Base-by-base conservation (phyloP, 2,888 invertebrate species). In the Strigamia maritima region DNA sequence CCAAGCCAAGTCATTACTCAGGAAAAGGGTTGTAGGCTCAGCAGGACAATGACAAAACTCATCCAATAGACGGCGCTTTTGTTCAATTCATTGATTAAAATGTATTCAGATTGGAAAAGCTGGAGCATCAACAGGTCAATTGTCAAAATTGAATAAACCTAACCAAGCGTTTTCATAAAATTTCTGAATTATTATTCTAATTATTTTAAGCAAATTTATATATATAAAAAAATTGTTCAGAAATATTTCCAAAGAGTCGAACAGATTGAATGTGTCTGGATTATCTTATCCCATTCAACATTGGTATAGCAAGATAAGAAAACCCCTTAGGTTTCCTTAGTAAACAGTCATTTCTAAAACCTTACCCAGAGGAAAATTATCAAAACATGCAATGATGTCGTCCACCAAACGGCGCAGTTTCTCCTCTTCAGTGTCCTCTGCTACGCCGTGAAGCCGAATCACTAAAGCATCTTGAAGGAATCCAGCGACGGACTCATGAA, bases 361-460 rank as follows among this genome's bases (percentile, higher is more conserved):
- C 35, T 35, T 76, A 79, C 80, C 80, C 35, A 80, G 60, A 44
- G 40, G 75, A 38, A 80, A 80, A 77, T 79, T 80, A 31, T 80
- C 80, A 28, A 80, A 76, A 35, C 79, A 80, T 16, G 79, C 80
- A 19, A 76, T 80, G 22, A 80, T 80, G 76, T 54, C 76, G 38
- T 80, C 79, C 38, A 80, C 79, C 35, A 80, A 16, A 26, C 76
- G 75, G 12, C 79, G 79, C 70, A 76, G n/a, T n/a, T 28, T 38
- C 14, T 26, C 38, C 16, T 40, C 79, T 26, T 80, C 38, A 10
- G 80, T 75, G 28, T 49, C 65, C n/a, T 76, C 75, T 10, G 60
- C 31, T 6, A 75, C 76, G 26, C 22, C 44, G 19, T 49, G 35
- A 40, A 80, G 74, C 24, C 65, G 44, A n/a, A 76, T 70, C 16